phyloP scores from a whole-genome alignment of 2,113 vertebrate genomes.

The Oophaga pumilio region DNA sequence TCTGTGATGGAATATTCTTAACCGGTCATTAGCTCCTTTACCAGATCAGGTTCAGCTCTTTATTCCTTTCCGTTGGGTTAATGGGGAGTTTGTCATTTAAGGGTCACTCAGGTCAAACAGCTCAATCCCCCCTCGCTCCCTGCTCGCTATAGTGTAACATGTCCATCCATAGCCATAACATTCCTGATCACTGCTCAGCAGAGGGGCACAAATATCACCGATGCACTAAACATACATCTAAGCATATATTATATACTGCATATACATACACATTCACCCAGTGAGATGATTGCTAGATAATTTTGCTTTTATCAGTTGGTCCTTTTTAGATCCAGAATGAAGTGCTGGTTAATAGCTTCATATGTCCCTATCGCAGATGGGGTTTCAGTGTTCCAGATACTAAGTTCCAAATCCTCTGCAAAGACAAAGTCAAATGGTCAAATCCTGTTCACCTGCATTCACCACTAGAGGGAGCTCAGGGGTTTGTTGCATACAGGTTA shows the following conservation, averaged over 20 bases:
- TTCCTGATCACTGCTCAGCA: not conserved
- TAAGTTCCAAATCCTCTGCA: too few relatives aligned
- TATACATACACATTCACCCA: too few relatives aligned
- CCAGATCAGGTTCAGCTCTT: not conserved
- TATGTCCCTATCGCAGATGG: too few relatives aligned
- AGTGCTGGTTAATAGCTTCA: too few relatives aligned
- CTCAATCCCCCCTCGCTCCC: not conserved
- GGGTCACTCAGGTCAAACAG: slow-evolving; percentile 6
- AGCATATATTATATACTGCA: too few relatives aligned
- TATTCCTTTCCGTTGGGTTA: not conserved
- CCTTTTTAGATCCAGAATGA: too few relatives aligned
- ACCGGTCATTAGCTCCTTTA: not conserved
- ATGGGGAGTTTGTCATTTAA: slow-evolving; percentile 8
- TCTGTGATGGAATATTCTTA: not conserved
- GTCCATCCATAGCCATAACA: not conserved
- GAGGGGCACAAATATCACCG: not conserved
- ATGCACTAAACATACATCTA: too few relatives aligned
- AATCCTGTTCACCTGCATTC: not conserved
- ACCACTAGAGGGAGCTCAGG: not conserved
- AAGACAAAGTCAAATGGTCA: not conserved
- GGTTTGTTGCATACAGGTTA: not conserved
- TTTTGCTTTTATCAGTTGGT: too few relatives aligned
- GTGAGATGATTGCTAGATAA: too few relatives aligned
- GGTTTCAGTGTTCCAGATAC: too few relatives aligned
- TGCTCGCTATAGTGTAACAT: not conserved